Evolutionary conservation across 1,140 invertebrate genomes (phyloP).

Genomic region (Psix sp.): DNA sequence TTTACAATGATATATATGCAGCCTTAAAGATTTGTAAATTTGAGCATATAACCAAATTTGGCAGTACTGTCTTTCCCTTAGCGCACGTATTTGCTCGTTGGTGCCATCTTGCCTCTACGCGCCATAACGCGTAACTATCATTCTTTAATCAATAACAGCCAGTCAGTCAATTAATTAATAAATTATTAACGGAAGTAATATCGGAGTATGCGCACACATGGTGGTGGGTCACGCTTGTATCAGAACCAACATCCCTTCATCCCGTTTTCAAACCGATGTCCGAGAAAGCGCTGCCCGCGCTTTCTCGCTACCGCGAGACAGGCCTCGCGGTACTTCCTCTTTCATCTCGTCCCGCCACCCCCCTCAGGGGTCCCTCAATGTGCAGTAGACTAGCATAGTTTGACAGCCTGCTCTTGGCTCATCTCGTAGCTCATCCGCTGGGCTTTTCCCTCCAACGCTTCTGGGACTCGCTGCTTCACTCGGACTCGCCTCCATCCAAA

Average conservation of each 20-base stretch:
- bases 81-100: conserved; percentile 54
- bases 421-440: conserved; percentile 46
- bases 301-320: no score
- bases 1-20: conserved; percentile 29
- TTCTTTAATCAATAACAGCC: conserved; percentile 58
- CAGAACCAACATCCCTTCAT: conserved; percentile 43
- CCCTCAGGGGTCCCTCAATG: conserved; percentile 7
- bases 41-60: conserved; percentile 18
- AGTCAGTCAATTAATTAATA: conserved; percentile 47
- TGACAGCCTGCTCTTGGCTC: conserved; percentile 17
- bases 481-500: conserved; percentile 43
- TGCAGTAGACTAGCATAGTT: conserved; percentile 34
- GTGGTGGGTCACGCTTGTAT: conserved; percentile 74
- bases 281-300: neutral
- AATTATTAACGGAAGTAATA: conserved; percentile 42
- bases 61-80: conserved; percentile 41
- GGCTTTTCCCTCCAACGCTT: conserved; percentile 42
- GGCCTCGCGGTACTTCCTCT: no score
- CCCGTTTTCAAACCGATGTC: conserved; percentile 15
- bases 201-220: conserved; percentile 63
- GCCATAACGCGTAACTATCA: conserved; percentile 60
- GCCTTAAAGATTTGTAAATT: conserved; percentile 1
- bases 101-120: conserved; percentile 53
- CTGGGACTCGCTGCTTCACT: conserved; percentile 36
- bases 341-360: neutral